Base-by-base conservation (phyloP, 2,888 invertebrate species). In the Thelaira solivaga region DNA sequence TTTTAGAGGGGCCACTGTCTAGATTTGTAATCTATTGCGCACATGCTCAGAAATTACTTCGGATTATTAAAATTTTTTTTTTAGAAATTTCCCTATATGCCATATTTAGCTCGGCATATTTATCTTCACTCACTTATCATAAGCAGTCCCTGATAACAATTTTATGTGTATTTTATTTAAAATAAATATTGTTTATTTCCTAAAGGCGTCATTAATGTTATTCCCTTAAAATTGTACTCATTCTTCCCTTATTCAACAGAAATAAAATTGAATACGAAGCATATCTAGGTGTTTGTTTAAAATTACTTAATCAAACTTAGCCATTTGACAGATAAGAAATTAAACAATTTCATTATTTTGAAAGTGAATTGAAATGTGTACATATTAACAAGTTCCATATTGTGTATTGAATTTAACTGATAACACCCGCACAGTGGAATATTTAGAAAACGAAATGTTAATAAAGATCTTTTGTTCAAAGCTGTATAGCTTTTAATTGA, bases 241-340 rank as follows among this genome's bases (percentile, higher is more conserved):
- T 57, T 57, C 41, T 18, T 57, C 11, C 39, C 2, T 34, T 26
- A 26, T 55, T n/a, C n/a, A n/a, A 57, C n/a, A 57, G n/a, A 57
- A 22, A 39, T 22, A 24, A 55, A 39, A 39, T 39, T 11, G 13
- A 24, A n/a, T n/a, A n/a, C n/a, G n/a, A n/a, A n/a, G n/a, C n/a
- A n/a, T 29, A 13, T 22, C 20, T 29, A 18, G 43, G 59, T 13
- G 20, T 22, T 61, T 61, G 7, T n/a, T n/a, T n/a, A n/a, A n/a
- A n/a, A n/a, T n/a, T n/a, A n/a, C n/a, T n/a, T n/a, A n/a, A n/a
- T n/a, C n/a, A 24, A 45, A 67, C 43, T 31, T 39, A 43, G 22
- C 13, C 11, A 26, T 55, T 67, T 24, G 34, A 55, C 67, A 45
- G 67, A 67, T 67, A 67, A 67, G 47, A 45, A 55, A 45, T 36